These are phyloP conservation scores for Neolamprologus variostigma DNA, from an alignment of 2,113 vertebrate species.

Conservation along the genomic window DNA sequence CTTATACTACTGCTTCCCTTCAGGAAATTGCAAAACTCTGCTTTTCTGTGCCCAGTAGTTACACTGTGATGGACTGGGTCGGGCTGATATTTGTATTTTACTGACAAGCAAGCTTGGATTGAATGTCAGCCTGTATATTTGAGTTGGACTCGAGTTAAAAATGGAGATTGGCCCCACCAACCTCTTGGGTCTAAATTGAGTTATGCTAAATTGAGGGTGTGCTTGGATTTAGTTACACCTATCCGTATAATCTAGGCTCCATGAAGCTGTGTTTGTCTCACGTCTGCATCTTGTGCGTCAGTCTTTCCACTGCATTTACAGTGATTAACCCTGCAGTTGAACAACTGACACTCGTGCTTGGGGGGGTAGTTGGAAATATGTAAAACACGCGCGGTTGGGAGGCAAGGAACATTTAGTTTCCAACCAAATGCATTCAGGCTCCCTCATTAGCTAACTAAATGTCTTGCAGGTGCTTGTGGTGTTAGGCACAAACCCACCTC, in stretches of 20 bases:
- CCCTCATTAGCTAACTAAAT: slow-evolving; percentile 23
- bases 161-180: neutral
- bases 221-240: slow-evolving; percentile 1
- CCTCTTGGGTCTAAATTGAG: slow-evolving; percentile 1
- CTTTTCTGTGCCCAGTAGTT: neutral
- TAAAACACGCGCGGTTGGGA: neutral
- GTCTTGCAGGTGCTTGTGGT: neutral
- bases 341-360: neutral
- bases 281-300: slow-evolving; percentile 14
- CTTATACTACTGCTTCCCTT: neutral
- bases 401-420: slow-evolving; percentile 7
- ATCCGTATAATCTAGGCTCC: neutral
- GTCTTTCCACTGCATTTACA: slow-evolving; percentile 36
- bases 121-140: neutral
- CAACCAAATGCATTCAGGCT: neutral
- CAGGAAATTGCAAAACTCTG: neutral
- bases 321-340: slow-evolving; percentile 49
- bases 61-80: neutral
- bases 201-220: slow-evolving; percentile 11
- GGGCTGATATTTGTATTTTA: neutral
- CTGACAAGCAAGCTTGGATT: neutral
- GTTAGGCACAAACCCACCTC: neutral
- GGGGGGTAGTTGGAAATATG: neutral
- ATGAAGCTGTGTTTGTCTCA: neutral
- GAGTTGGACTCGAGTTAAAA: neutral